phyloP scores from a whole-genome alignment of 1,140 invertebrate genomes.

The Acromyrmex echinatior region DNA sequence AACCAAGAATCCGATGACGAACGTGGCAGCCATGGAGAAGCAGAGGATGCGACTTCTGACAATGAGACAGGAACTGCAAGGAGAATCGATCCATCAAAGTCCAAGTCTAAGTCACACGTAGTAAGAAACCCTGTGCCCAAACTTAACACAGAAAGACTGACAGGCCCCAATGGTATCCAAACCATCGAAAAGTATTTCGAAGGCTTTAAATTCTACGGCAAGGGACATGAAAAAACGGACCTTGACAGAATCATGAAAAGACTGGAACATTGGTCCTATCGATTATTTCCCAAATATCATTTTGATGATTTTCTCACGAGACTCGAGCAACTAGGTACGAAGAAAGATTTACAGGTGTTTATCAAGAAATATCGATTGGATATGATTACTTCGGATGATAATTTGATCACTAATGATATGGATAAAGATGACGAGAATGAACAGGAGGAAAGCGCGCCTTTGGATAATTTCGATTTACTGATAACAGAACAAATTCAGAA shows the following conservation, averaged over 20 bases:
- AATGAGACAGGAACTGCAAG: conserved; percentile 42
- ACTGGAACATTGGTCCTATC: conserved; percentile 97
- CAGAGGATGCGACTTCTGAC: conserved; percentile 65
- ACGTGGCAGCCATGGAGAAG: conserved; percentile 16
- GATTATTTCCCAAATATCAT: conserved; percentile 94
- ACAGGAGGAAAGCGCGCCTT: conserved; percentile 75
- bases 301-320: conserved; percentile 95
- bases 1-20: conserved; percentile 70
- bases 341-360: conserved; percentile 89
- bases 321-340: conserved; percentile 93
- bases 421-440: conserved; percentile 78
- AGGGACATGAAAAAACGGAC: conserved; percentile 94
- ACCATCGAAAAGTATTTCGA: conserved; percentile 93
- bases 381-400: conserved; percentile 85
- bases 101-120: conserved; percentile 87
- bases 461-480: conserved; percentile 87
- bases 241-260: conserved; percentile 93
- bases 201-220: conserved; percentile 94
- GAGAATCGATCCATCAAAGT: conserved; percentile 79
- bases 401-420: conserved; percentile 67
- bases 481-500: conserved; percentile 84
- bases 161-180: conserved; percentile 92
- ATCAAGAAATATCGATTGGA: conserved; percentile 89
- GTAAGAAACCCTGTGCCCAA: conserved; percentile 91
- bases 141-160: conserved; percentile 91